These are phyloP conservation scores for Melanotaenia trifasciata DNA, from an alignment of 2,797 vertebrate species.

Conservation along the genomic window DNA sequence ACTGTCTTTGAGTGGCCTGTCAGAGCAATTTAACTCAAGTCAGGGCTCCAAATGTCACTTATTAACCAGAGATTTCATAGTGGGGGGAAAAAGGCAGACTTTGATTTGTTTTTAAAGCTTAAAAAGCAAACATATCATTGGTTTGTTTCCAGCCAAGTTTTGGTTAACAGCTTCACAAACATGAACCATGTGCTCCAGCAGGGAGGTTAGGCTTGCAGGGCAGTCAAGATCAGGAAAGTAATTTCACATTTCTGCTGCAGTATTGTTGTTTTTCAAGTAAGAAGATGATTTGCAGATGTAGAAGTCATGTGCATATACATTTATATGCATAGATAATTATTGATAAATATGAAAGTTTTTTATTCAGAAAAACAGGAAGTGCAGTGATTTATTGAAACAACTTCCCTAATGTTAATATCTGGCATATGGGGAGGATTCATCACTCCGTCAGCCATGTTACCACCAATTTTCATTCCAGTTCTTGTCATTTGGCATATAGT, in stretches of 20 bases:
- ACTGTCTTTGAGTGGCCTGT: neutral
- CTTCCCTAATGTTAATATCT: neutral
- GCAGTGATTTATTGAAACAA: neutral
- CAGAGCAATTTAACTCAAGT: neutral
- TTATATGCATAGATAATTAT: neutral
- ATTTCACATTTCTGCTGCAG: neutral
- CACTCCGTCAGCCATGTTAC: neutral
- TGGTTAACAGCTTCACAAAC: neutral
- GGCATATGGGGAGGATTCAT: neutral
- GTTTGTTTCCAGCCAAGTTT: neutral
- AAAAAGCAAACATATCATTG: conserved; percentile 4
- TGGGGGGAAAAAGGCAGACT: conserved; percentile 36
- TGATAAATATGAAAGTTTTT: neutral
- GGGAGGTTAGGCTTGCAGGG: neutral
- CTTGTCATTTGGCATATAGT: neutral
- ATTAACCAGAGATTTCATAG: conserved; percentile 55
- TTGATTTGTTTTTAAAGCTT: conserved; percentile 54
- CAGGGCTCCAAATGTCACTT: conserved; percentile 24
- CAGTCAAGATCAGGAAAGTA: neutral
- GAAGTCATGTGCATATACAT: neutral
- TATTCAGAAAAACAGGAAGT: neutral
- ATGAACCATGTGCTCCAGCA: neutral
- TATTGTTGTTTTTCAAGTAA: neutral
- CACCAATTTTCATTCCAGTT: neutral
- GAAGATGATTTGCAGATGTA: neutral